Base-by-base conservation (phyloP, 2,113 vertebrate species). In the Pelodiscus sinensis region DNA sequence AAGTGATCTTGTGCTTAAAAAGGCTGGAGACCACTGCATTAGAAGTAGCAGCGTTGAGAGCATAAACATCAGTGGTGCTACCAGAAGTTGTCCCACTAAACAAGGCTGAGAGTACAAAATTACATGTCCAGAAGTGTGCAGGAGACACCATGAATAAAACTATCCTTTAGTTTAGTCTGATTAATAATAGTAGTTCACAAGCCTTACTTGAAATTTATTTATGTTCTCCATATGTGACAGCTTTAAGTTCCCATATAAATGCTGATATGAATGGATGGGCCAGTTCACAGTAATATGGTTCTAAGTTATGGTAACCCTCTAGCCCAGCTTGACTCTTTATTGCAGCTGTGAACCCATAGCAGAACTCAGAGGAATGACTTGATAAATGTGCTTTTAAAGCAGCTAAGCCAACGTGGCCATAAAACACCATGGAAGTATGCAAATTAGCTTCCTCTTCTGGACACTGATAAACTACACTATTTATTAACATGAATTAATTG, bases 81-180 rank as follows among this genome's bases (percentile, higher is more conserved):
- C 51, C 29, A 85, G 52, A 90, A 86, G 29, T 2, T 22, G 1
- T n/a, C 75, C 83, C 0, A 87, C 81, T 86, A 93, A 96, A 92
- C 54, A 89, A 91, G 60, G 14, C 38, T 90, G 83, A 82, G 24
- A 88, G 25, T 25, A 90, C 85, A 65, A 96, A 95, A 94, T 24
- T 90, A 60, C 77, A 79, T 82, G 62, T 55, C 90, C 14, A 55
- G 68, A 94, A 94, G 35, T 31, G 4, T 52, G 68, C 54, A n/a
- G 31, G 81, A 83, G 83, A 85, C 93, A 92, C 90, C 86, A 93
- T 92, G 92, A 93, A 85, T 84, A 83, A 81, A 85, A 89, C 56
- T 84, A 84, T 82, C 85, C 95, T 94, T 94, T 94, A 97, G 92
- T 94, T 94, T 95, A 94, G 94, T 95, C 82, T 94, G 89, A 91